phyloP scores from a whole-genome alignment of 2,888 invertebrate species.

The Agrotis segetum region DNA sequence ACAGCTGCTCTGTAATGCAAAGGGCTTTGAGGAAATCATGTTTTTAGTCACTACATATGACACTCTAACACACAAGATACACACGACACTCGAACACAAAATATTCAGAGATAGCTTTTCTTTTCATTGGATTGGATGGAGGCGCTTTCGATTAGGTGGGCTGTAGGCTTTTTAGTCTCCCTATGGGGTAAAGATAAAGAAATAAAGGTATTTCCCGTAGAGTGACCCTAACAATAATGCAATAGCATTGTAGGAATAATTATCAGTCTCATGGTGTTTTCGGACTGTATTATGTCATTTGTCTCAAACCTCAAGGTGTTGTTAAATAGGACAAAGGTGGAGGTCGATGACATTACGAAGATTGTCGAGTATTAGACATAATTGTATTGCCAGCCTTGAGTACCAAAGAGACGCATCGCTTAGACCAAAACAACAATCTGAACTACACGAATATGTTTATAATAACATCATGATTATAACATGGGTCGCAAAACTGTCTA shows the following conservation, averaged over 20 bases:
- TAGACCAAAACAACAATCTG: constrained; percentile 26
- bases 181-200: too few relatives aligned
- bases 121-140: neutral
- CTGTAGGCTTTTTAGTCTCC: too few relatives aligned
- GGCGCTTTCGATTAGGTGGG: too few relatives aligned
- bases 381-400: constrained; percentile 53
- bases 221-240: neutral
- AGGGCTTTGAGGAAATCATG: too few relatives aligned
- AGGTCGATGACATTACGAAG: constrained; percentile 49
- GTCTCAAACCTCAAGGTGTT: constrained; percentile 11
- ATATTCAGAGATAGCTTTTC: neutral
- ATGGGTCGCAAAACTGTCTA: too few relatives aligned
- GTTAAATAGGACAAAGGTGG: constrained; percentile 47
- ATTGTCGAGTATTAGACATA: constrained; percentile 45
- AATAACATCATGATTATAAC: too few relatives aligned
- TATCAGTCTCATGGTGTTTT: constrained; percentile 3
- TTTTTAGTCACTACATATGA: too few relatives aligned
- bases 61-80: neutral
- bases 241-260: too few relatives aligned
- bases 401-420: neutral
- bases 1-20: too few relatives aligned
- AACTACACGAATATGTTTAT: neutral
- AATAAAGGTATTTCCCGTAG: neutral
- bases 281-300: neutral
- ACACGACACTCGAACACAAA: too few relatives aligned